phyloP scores from a whole-genome alignment of 2,888 invertebrate species.

The Habroteleia sp. region DNA sequence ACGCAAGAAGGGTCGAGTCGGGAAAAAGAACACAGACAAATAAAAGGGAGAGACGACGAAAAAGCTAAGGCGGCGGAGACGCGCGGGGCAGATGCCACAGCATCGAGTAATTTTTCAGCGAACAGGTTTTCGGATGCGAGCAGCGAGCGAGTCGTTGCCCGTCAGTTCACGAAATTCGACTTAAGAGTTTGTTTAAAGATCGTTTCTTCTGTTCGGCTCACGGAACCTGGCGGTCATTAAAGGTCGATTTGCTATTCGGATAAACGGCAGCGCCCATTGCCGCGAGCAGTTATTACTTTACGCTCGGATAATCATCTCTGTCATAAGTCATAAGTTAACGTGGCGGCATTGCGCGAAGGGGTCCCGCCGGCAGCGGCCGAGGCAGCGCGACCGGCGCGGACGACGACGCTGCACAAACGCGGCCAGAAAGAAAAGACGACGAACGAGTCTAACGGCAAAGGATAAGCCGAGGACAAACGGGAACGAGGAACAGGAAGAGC shows the following conservation, averaged over 20 bases:
- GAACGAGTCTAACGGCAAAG: constrained; percentile 42
- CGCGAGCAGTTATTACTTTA: constrained; percentile 67
- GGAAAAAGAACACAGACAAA: constrained; percentile 10
- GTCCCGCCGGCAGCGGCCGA: constrained; percentile 23
- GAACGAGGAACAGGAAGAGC: constrained; percentile 55
- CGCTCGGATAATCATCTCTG: constrained; percentile 71
- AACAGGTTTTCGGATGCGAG: constrained; percentile 59
- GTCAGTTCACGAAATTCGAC: constrained; percentile 61
- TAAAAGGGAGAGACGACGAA: constrained; percentile 26
- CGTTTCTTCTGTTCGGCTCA: constrained; percentile 52
- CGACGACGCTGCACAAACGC: constrained; percentile 40
- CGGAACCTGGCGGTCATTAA: constrained; percentile 63
- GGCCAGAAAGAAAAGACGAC: constrained; percentile 38
- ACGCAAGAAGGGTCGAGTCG: constrained; percentile 6
- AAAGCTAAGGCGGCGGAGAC: neutral
- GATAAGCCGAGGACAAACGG: constrained; percentile 40
- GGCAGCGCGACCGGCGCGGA: constrained; percentile 10
- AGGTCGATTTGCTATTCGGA: constrained; percentile 68
- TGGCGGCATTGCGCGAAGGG: constrained; percentile 52
- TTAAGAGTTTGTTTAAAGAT: constrained; percentile 64
- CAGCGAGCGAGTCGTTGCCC: constrained; percentile 28
- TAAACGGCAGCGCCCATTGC: constrained; percentile 66
- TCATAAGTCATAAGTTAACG: constrained; percentile 68
- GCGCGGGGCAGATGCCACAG: constrained; percentile 14
- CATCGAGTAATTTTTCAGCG: constrained; percentile 56